Conservation (phyloP, 1,140 invertebrate genomes). For the Aphidius gifuensis region DNA sequence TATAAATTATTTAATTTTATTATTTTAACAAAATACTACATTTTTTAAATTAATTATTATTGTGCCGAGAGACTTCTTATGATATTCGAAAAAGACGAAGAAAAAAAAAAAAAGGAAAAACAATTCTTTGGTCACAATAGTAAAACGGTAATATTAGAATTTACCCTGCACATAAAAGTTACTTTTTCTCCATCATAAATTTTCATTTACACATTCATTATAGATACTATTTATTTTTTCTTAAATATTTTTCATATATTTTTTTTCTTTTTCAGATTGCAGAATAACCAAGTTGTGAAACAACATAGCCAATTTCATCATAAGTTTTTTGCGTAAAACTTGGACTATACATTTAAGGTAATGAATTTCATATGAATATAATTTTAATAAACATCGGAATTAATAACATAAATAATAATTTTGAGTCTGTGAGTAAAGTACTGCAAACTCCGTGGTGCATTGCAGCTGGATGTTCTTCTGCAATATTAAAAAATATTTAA, state of each 20-base stretch:
- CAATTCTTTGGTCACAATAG: constrained; percentile 40
- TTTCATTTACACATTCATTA: no score
- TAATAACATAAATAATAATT: constrained; percentile 39
- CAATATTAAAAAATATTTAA: constrained; percentile 32
- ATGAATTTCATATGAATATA: constrained; percentile 29
- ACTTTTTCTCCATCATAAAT: no score
- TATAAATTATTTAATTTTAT: constrained; percentile 1
- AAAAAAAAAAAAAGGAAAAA: not conserved
- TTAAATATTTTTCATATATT: no score
- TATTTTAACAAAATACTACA: constrained; percentile 48
- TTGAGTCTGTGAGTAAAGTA: constrained; percentile 33
- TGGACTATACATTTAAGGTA: constrained; percentile 6
- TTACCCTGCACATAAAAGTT: constrained; percentile 43
- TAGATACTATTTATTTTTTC: not conserved
- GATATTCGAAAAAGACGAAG: constrained; percentile 4
- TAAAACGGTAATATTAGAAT: constrained; percentile 37
- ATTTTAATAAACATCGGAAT: constrained; percentile 39
- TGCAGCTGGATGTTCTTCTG: constrained; percentile 55
- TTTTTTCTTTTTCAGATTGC: not conserved
- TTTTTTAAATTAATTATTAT: constrained; percentile 33
- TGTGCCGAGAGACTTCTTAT: constrained; percentile 28
- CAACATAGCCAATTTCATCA: no score
- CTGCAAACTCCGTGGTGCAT: constrained; percentile 54
- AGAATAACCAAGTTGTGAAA: no score
- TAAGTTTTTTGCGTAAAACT: no score